Base-by-base conservation (phyloP, 1,140 invertebrate genomes). In the Lepidostoma basale region DNA sequence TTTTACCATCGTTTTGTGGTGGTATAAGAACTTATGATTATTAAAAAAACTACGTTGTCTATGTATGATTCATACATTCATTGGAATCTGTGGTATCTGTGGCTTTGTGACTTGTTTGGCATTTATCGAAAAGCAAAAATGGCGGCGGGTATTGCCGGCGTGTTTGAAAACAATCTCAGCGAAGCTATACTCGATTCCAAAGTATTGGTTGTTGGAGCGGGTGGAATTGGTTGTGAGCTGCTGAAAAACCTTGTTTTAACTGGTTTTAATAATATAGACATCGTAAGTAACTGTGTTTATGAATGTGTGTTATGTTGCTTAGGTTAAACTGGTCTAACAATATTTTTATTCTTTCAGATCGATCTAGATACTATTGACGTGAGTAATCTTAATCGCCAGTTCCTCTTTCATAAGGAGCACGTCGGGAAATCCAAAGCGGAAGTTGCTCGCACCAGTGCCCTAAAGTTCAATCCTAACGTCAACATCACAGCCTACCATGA, bases 301-400 rank as follows among this genome's bases (percentile, higher is more conserved):
- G 2, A 14, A 16, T 56, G n/a, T 14, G 16, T n/a, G 14, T 22
- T n/a, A 49, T 23, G 1, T 16, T 14, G 4, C 14, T 20, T 14
- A 56, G 52, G 52, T 56, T 63, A 33, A 10, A 52, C n/a, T 36
- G n/a, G n/a, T 23, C 26, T 62, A 52, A 40, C 54, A 23, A 36
- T 22, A 23, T 62, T 16, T 30, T 73, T 75, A 67, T 76, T 75
- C 68, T 87, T 89, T 73, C 80, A 98, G 97, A 98, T 99, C 83
- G 98, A 99, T 86, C 86, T 99, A 76, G 98, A 99, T 78, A 99
- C 96, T 2, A 99, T 99, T 77, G 98, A 99, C 84, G 92, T 99
- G n/a, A 98, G 95, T 80, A 99, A 99, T 79, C 84, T 99, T 30
- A 99, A 99, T 79, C 86, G 98, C 12, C 98, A 99, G 79, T 99